Evolutionary conservation across 1,140 invertebrate species (phyloP).

Genomic region (Stegodyphus dumicola): DNA sequence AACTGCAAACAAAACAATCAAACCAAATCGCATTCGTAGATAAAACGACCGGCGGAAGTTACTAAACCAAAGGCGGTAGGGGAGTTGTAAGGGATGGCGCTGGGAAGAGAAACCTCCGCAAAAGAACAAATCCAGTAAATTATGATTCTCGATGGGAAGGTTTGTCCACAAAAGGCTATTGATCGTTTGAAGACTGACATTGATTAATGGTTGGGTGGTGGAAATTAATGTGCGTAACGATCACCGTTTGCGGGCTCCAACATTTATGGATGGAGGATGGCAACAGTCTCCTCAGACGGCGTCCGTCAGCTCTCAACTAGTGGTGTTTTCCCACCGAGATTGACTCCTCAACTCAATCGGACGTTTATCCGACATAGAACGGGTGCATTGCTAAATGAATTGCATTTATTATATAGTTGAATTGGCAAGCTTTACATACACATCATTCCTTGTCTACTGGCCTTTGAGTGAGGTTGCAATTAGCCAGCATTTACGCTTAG

Average conservation of each 20-base stretch:
- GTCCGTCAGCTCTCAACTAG: slow-evolving; percentile 46
- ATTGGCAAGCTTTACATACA: no score
- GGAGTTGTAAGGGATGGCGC: no score
- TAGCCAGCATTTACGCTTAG: no score
- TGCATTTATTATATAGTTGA: no score
- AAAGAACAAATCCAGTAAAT: slow-evolving; percentile 50
- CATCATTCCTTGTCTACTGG: no score
- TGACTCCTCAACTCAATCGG: slow-evolving; percentile 37
- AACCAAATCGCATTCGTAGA: neutral
- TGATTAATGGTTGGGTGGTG: slow-evolving; percentile 48
- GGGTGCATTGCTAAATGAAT: no score
- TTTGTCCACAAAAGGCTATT: slow-evolving; percentile 58
- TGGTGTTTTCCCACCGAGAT: slow-evolving; percentile 40
- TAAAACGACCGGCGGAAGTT: neutral
- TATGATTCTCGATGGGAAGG: slow-evolving; percentile 50
- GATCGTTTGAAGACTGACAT: slow-evolving; percentile 53
- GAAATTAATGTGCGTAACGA: slow-evolving; percentile 60
- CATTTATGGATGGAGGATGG: slow-evolving; percentile 36
- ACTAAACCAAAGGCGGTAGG: neutral
- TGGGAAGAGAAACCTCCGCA: neutral
- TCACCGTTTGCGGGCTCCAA: slow-evolving; percentile 48
- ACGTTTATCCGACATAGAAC: neutral
- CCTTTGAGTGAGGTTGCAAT: no score
- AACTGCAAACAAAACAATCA: slow-evolving; percentile 20
- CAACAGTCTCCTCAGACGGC: slow-evolving; percentile 44